Evolutionary conservation across 2,888 invertebrate genomes (phyloP).

Genomic region (Trachelus tabidus): DNA sequence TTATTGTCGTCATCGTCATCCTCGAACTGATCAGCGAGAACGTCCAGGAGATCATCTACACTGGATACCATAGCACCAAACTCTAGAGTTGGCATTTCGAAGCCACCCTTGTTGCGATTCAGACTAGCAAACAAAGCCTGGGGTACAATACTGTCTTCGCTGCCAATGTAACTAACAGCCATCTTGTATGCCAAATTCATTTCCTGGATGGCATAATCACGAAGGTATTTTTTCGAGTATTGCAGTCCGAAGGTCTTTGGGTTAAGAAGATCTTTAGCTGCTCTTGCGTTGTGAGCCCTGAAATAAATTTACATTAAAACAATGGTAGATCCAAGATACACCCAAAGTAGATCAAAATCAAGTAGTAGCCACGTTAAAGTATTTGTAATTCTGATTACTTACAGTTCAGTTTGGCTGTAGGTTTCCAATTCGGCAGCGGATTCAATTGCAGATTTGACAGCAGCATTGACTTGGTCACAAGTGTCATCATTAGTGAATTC

Average conservation of each 20-base stretch:
- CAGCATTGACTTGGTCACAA: conserved; percentile 74
- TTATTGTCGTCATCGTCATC: neutral
- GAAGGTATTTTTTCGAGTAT: conserved; percentile 68
- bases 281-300: conserved; percentile 59
- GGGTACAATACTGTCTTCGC: conserved; percentile 71
- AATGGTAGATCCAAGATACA: no score
- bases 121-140: conserved; percentile 59
- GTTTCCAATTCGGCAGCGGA: conserved; percentile 68
- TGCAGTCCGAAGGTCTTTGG: conserved; percentile 64
- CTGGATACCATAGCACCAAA: conserved; percentile 64
- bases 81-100: conserved; percentile 44
- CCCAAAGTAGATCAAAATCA: neutral
- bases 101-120: conserved; percentile 57
- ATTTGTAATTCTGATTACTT: conserved; percentile 52
- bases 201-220: conserved; percentile 63
- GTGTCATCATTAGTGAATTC: conserved; percentile 74
- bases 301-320: neutral
- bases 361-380: neutral
- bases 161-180: conserved; percentile 68
- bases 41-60: conserved; percentile 58
- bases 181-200: conserved; percentile 66
- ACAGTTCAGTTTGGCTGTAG: conserved; percentile 65
- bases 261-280: conserved; percentile 63
- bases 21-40: conserved; percentile 17
- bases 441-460: conserved; percentile 73